phyloP scores from a whole-genome alignment of 92 coral and sea anemone species.

The Phymanthus crucifer region DNA sequence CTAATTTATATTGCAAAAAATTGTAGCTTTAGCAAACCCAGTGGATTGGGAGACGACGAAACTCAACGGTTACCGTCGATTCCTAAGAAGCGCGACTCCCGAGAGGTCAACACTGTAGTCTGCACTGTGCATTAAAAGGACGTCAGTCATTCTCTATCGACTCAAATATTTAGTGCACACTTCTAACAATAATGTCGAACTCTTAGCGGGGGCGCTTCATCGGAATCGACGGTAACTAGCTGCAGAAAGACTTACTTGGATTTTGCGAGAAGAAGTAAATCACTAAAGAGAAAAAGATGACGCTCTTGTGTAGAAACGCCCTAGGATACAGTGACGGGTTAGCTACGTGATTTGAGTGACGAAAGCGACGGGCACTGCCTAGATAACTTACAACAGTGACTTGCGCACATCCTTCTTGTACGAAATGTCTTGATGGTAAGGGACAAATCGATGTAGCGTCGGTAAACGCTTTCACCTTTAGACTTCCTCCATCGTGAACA shows the following conservation, averaged over 20 bases:
- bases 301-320: slow-evolving; percentile 85
- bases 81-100: too few species aligned
- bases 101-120: too few species aligned
- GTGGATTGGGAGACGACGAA: too few species aligned
- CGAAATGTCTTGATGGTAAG: slow-evolving; percentile 48
- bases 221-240: not conserved
- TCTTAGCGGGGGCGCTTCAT: too few species aligned
- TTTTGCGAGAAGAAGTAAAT: slow-evolving; percentile 85
- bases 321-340: slow-evolving; percentile 33
- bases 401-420: slow-evolving; percentile 89
- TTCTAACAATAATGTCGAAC: too few species aligned
- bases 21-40: too few species aligned
- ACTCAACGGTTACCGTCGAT: too few species aligned
- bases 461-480: slow-evolving; percentile 55
- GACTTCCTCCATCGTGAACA: slow-evolving; percentile 58
- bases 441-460: slow-evolving; percentile 47
- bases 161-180: too few species aligned
- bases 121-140: too few species aligned
- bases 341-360: not conserved
- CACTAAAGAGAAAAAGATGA: slow-evolving; percentile 80
- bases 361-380: not conserved
- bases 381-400: slow-evolving; percentile 72
- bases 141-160: too few species aligned
- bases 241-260: slow-evolving; percentile 72
- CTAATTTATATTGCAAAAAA: too few species aligned